phyloP scores from a whole-genome alignment of 2,113 vertebrate genomes.

The Aldabrachelys gigantea region DNA sequence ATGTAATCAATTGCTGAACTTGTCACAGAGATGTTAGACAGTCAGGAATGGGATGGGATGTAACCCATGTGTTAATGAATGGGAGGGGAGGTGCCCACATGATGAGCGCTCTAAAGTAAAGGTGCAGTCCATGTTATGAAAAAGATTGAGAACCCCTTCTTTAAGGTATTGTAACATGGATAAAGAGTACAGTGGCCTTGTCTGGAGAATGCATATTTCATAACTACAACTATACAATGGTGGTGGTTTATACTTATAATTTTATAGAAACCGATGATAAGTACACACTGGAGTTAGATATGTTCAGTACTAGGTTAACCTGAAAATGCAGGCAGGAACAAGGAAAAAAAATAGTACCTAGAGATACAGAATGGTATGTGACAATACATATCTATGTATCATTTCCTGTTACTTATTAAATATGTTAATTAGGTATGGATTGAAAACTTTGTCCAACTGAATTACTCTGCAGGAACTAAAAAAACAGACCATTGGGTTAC shows the following conservation, averaged over 20 bases:
- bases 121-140: not conserved
- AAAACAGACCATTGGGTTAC: not conserved
- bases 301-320: not conserved
- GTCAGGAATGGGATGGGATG: not conserved
- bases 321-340: not conserved
- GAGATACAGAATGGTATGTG: not conserved
- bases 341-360: not conserved
- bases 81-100: not conserved
- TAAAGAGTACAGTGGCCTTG: not conserved
- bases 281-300: not conserved
- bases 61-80: not conserved
- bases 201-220: not conserved
- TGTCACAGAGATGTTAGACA: not conserved
- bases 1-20: slow-evolving; percentile 23
- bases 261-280: not conserved
- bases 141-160: not conserved
- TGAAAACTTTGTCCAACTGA: not conserved
- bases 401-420: not conserved
- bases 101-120: not conserved
- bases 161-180: not conserved
- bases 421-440: not conserved
- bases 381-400: rapidly evolving
- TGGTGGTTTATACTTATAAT: not conserved
- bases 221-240: not conserved
- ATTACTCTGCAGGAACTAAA: not conserved